These are phyloP conservation scores for Drosophila lutescens DNA, from an alignment of 2,888 invertebrate species.

Conservation along the genomic window DNA sequence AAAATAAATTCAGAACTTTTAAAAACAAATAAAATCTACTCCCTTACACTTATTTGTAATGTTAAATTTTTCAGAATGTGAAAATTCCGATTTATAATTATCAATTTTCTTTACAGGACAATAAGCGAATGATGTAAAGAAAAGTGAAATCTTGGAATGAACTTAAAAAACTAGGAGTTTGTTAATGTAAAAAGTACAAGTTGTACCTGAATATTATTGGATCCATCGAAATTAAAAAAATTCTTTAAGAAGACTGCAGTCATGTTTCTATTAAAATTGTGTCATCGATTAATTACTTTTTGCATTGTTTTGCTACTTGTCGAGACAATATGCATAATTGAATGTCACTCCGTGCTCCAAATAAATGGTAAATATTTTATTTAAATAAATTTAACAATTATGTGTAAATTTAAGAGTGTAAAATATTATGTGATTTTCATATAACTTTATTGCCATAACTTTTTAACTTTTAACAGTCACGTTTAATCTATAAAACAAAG, in stretches of 20 bases:
- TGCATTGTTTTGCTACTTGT: constrained; percentile 3
- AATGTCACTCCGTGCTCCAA: constrained; percentile 6
- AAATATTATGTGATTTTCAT: too few relatives aligned
- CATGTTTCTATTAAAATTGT: constrained; percentile 15
- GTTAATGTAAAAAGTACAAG: background rate
- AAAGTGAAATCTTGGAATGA: background rate
- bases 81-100: too few relatives aligned
- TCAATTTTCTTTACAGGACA: too few relatives aligned
- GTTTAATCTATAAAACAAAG: too few relatives aligned
- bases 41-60: too few relatives aligned
- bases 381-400: too few relatives aligned
- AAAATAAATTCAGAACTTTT: too few relatives aligned
- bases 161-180: background rate
- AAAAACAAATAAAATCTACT: too few relatives aligned
- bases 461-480: too few relatives aligned
- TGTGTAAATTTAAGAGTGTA: too few relatives aligned
- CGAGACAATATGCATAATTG: constrained; percentile 7
- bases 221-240: background rate
- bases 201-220: constrained; percentile 10
- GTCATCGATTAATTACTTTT: background rate
- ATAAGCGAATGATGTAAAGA: background rate
- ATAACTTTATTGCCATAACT: too few relatives aligned
- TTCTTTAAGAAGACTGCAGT: background rate
- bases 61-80: too few relatives aligned
- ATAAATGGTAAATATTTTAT: constrained; percentile 3